Percentiles rank a stretch among this genome's conserved stretches.
Evolutionary conservation across 2,113 vertebrate genomes (phyloP).

Genomic region (Microtus montanus): DNA sequence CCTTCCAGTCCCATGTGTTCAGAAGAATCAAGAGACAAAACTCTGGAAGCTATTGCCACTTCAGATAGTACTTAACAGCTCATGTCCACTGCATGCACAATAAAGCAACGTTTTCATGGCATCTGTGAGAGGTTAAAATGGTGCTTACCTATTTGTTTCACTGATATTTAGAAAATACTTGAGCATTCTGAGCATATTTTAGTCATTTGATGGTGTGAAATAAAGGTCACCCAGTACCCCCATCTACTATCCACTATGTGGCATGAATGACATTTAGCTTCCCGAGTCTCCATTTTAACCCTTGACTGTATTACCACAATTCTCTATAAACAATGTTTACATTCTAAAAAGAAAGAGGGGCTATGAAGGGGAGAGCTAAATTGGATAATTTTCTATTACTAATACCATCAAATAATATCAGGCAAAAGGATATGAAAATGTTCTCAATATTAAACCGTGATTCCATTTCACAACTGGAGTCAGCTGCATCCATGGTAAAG

Average conservation of each 20-base stretch:
- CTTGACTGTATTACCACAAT: background rate
- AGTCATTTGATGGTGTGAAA: background rate
- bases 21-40: background rate
- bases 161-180: background rate
- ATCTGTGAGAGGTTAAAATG: background rate
- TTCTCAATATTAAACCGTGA: background rate
- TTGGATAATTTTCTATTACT: background rate
- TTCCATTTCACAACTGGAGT: background rate
- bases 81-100: background rate
- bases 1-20: background rate
- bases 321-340: background rate
- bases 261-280: background rate
- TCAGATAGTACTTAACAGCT: background rate
- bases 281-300: background rate
- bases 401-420: background rate
- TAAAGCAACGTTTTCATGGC: background rate
- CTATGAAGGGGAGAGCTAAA: background rate
- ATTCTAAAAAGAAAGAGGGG: background rate
- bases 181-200: background rate
- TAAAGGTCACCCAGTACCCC: background rate
- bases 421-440: background rate
- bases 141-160: background rate
- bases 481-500: background rate
- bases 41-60: background rate
- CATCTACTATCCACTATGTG: background rate